Evolutionary conservation across 2,888 invertebrate genomes (phyloP), one percentile per base, ranked within the genome.

Genomic region (Spatulosminthurus flaviceps): DNA sequence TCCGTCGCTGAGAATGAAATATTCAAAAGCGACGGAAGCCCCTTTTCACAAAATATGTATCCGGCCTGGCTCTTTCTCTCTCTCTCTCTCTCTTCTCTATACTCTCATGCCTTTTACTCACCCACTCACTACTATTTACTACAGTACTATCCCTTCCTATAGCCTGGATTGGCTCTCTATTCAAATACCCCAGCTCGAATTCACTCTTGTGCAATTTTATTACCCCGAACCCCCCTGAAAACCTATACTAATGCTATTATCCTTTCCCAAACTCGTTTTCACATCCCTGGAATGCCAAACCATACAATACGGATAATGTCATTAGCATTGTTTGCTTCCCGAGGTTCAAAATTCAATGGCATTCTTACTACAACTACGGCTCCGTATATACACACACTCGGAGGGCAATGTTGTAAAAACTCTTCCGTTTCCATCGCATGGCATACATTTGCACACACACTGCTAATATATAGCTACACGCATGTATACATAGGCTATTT

Each of bases 251-350:
- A 80, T 80, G 78, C 71, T 71, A 78, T 80, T 80, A 80, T 80
- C 75, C 78, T 75, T 70, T 61, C 74, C 78, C 69, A 80, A 78
- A 78, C 78, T 78, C 82, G 67, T 76, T 75, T 24, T 66, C 64
- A 66, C 73, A 66, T 76, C 76, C 43, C 34, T 66, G 76, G 67
- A 76, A 67, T 51, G 67, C 76, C 43, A 43, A 67, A 69, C 76
- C 43, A 69, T 76, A 76, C 43, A 76, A 83, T 81, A 81, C 80
- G 83, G 81, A 81, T 83, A 81, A 82, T 83, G 83, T 83, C 82
- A 83, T 83, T 83, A 83, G 83, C 80, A 82, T 83, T 82, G 82
- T 83, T 81, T 81, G 81, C 79, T 75, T 76, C 76, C 76, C 66
- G 67, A 67, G 76, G 28, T 67, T 76, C 76, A 66, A 67, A 76